phyloP scores from a whole-genome alignment of 2,888 invertebrate genomes.

The Leistus spinibarbis region DNA sequence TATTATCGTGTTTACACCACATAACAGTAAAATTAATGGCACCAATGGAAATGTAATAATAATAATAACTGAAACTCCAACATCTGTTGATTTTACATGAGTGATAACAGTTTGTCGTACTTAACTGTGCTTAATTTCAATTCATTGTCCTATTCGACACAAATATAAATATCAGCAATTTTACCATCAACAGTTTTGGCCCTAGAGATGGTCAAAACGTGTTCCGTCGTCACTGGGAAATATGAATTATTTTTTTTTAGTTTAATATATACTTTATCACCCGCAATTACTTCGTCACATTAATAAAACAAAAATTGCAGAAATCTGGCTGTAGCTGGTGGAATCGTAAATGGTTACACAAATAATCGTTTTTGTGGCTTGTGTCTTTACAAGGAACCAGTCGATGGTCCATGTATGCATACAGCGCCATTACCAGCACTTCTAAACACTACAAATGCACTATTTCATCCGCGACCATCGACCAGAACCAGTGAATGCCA shows the following conservation, averaged over 20 bases:
- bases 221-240: no score
- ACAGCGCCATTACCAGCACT: slow-evolving; percentile 2
- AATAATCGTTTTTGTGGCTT: slow-evolving; percentile 48
- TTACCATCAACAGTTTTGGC: no score
- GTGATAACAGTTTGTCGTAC: neutral
- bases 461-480: slow-evolving; percentile 22
- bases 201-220: no score
- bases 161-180: neutral
- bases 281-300: no score
- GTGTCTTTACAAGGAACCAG: slow-evolving; percentile 49
- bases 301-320: no score
- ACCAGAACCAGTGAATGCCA: slow-evolving; percentile 8
- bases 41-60: neutral
- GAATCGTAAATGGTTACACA: slow-evolving; percentile 49
- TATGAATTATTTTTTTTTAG: no score
- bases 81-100: neutral
- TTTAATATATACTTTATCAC: no score
- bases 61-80: neutral
- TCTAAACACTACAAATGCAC: slow-evolving; percentile 21
- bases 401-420: slow-evolving; percentile 41
- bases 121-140: neutral
- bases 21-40: neutral
- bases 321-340: slow-evolving; percentile 52
- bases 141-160: neutral
- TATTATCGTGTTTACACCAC: neutral